These are phyloP conservation scores for Siderastrea radians DNA, from an alignment of 92 coral and sea anemone genomes.

Conservation along the genomic window DNA sequence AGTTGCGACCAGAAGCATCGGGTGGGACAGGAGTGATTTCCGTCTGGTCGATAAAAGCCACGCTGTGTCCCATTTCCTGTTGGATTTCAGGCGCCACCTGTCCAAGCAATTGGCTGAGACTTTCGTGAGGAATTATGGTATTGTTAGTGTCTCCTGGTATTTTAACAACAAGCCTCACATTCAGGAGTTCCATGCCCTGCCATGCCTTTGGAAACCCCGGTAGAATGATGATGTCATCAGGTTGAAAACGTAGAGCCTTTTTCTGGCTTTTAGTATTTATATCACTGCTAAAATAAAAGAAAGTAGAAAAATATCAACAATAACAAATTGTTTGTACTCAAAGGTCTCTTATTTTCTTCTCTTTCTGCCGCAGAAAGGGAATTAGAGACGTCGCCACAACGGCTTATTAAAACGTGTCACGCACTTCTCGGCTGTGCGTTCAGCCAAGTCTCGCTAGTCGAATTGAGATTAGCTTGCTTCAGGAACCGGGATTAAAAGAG, in stretches of 20 bases:
- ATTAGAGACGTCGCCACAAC: too few species aligned
- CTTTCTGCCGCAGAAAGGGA: too few species aligned
- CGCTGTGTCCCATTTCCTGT: background rate
- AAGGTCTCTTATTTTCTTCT: background rate
- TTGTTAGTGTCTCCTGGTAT: constrained; percentile 12
- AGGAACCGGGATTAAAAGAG: too few species aligned
- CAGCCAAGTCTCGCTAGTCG: too few species aligned
- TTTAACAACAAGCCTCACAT: constrained; percentile 25
- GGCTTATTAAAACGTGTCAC: too few species aligned
- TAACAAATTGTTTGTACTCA: background rate
- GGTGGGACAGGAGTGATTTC: constrained; percentile 19
- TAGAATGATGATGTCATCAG: constrained; percentile 38
- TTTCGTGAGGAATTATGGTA: constrained; percentile 8
- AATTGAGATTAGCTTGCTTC: too few species aligned
- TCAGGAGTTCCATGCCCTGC: constrained; percentile 17
- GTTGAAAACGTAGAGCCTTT: constrained; percentile 14
- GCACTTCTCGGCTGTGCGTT: too few species aligned
- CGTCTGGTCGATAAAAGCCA: constrained; percentile 9
- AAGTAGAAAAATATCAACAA: too few species aligned
- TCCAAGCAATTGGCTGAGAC: background rate
- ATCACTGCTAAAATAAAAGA: constrained; percentile 4
- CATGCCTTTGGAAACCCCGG: constrained; percentile 34
- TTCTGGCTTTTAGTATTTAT: constrained; percentile 1
- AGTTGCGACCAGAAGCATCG: constrained; percentile 22
- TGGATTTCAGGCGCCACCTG: constrained; percentile 38